phyloP scores from a whole-genome alignment of 2,888 invertebrate species.

The Chymomyza fuscimana region DNA sequence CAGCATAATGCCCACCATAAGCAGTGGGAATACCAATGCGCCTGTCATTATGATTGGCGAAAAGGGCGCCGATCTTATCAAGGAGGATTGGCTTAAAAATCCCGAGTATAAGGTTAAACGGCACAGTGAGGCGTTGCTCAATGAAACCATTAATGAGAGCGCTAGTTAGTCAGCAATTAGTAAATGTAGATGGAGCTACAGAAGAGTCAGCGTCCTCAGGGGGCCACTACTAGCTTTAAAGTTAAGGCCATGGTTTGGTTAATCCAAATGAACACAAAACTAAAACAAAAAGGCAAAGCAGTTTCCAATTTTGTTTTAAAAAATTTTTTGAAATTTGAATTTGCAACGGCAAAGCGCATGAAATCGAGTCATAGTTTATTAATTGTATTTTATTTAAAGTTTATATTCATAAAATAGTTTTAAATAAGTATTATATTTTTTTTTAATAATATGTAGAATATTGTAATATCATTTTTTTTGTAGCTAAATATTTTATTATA shows the following conservation, averaged over 20 bases:
- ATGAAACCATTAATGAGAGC: slow-evolving; percentile 11
- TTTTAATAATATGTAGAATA: background rate
- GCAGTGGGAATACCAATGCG: slow-evolving; percentile 94
- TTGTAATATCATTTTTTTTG: background rate
- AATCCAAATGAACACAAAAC: slow-evolving; percentile 18
- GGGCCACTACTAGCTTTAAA: slow-evolving; percentile 65
- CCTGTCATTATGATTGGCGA: slow-evolving; percentile 96
- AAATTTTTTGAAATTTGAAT: background rate
- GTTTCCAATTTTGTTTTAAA: background rate
- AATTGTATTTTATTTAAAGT: slow-evolving; percentile 26
- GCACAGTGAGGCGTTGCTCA: slow-evolving; percentile 25
- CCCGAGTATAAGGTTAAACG: slow-evolving; percentile 74
- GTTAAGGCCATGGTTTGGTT: slow-evolving; percentile 45
- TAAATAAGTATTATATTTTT: slow-evolving; percentile 29
- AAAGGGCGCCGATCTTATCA: slow-evolving; percentile 92
- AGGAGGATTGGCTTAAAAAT: slow-evolving; percentile 87
- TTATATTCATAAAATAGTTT: slow-evolving; percentile 26
- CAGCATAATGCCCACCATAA: slow-evolving; percentile 93
- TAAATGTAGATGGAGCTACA: background rate
- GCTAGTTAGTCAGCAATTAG: slow-evolving; percentile 14
- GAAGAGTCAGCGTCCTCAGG: slow-evolving; percentile 9
- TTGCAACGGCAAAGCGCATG: slow-evolving; percentile 51
- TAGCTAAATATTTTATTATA: slow-evolving; percentile 27
- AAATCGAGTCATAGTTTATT: slow-evolving; percentile 67
- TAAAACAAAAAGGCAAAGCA: slow-evolving; percentile 4